Percentiles rank a stretch among this genome's conserved stretches.
Evolutionary conservation across 2,113 vertebrate genomes (phyloP).

Genomic region (Alosa alosa): DNA sequence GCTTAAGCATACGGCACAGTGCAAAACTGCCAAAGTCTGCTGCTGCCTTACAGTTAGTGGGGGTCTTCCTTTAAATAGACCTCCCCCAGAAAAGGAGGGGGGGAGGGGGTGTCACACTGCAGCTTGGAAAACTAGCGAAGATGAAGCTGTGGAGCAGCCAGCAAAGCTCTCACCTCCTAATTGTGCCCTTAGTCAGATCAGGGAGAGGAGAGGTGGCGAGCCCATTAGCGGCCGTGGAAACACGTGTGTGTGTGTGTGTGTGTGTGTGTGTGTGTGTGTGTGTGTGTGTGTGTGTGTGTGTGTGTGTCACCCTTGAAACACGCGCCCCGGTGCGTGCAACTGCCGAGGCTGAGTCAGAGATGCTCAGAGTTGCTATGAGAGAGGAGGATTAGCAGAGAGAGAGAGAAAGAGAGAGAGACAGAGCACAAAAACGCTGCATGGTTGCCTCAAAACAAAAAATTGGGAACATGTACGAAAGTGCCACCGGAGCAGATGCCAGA

Average conservation of each 20-base stretch:
- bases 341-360: background rate
- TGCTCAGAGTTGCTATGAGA: background rate
- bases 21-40: slow-evolving; percentile 42
- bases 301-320: background rate
- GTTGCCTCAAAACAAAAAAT: background rate
- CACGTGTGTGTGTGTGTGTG: slow-evolving; percentile 48
- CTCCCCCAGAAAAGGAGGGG: slow-evolving; percentile 30
- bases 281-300: slow-evolving; percentile 41
- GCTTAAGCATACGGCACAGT: slow-evolving; percentile 28
- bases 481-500: background rate
- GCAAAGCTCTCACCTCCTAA: slow-evolving; percentile 76
- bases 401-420: too few species aligned
- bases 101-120: slow-evolving; percentile 53
- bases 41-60: slow-evolving; percentile 50
- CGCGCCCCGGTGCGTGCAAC: background rate
- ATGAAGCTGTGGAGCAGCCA: slow-evolving; percentile 69
- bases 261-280: slow-evolving; percentile 44
- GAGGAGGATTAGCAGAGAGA: background rate
- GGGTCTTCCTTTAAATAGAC: slow-evolving; percentile 61
- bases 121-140: slow-evolving; percentile 49
- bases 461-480: background rate
- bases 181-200: slow-evolving; percentile 67
- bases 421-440: too few species aligned
- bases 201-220: slow-evolving; percentile 68
- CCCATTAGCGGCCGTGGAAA: slow-evolving; percentile 66